A percentile compares a stretch with the other conserved stretches of the same genome.
These are phyloP conservation scores for Nyctalus aviator DNA, from an alignment of 2,797 vertebrate species.

Conservation along the genomic window DNA sequence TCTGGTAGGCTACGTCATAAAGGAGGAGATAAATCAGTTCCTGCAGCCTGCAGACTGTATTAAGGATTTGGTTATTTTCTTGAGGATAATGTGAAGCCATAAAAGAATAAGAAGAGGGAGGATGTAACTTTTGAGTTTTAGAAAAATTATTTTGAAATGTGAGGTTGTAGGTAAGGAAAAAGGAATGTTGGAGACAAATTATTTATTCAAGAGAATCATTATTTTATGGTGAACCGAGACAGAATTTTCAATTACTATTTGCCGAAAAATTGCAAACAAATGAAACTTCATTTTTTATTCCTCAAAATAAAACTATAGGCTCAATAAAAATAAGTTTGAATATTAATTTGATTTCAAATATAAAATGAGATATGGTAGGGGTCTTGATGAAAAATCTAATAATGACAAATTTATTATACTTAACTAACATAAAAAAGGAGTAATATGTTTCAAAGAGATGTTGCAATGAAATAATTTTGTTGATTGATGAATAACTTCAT, in stretches of 20 bases:
- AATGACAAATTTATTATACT: not conserved
- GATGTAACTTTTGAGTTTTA: not conserved
- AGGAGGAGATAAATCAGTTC: not conserved
- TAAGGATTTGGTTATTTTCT: not conserved
- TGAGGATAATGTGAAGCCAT: not conserved
- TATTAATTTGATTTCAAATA: not conserved
- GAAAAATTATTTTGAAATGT: not conserved
- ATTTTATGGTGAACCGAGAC: not conserved
- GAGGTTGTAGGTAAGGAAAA: not conserved
- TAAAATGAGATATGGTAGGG: not conserved
- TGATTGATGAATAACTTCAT: not conserved
- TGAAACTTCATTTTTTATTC: not conserved
- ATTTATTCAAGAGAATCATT: not conserved
- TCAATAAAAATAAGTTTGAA: constrained; percentile 36
- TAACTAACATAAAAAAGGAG: constrained; percentile 12
- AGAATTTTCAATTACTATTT: constrained; percentile 4
- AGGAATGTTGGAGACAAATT: not conserved
- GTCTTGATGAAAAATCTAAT: not conserved
- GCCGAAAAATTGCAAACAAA: not conserved
- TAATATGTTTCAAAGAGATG: not conserved
- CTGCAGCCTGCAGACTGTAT: not conserved
- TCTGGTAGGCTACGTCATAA: not conserved
- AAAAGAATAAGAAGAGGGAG: not conserved
- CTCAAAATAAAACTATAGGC: not conserved
- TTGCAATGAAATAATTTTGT: not conserved